Evolutionary conservation across 2,888 invertebrate genomes (phyloP).

Genomic region (Brachyptera putata): DNA sequence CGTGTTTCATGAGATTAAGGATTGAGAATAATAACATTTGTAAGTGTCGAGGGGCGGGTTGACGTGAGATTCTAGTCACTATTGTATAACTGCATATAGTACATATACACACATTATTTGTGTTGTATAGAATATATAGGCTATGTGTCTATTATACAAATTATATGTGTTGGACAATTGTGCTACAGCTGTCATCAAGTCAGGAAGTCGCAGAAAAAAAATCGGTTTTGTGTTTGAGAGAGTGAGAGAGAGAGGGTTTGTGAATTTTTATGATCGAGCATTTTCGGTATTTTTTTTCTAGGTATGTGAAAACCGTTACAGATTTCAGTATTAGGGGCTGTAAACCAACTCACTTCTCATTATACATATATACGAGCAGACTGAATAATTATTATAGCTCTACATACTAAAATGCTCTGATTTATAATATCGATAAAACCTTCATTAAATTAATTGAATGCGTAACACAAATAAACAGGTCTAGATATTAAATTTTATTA

Average conservation of each 20-base stretch:
- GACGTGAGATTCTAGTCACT: too few relatives aligned
- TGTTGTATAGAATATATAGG: slow-evolving; percentile 7
- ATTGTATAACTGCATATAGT: too few relatives aligned
- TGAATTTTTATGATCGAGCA: background rate
- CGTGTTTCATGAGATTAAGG: too few relatives aligned
- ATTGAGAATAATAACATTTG: background rate
- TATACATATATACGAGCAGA: background rate
- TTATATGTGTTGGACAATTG: slow-evolving; percentile 1
- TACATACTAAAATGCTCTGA: too few relatives aligned
- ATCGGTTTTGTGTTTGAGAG: too few relatives aligned
- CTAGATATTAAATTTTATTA: too few relatives aligned
- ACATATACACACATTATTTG: background rate
- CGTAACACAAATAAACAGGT: too few relatives aligned
- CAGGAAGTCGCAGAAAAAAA: slow-evolving; percentile 12
- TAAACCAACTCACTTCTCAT: background rate
- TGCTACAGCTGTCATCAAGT: slow-evolving; percentile 17
- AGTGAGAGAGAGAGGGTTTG: too few relatives aligned
- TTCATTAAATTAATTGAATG: too few relatives aligned
- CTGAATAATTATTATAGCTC: too few relatives aligned
- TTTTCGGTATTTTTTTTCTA: background rate
- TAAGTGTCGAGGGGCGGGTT: background rate
- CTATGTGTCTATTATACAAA: slow-evolving; percentile 17
- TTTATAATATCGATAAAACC: too few relatives aligned
- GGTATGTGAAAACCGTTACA: slow-evolving; percentile 15
- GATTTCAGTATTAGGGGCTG: background rate